These are phyloP conservation scores for Melanotaenia duboulayi DNA, from an alignment of 2,113 vertebrate species.

Conservation along the genomic window DNA sequence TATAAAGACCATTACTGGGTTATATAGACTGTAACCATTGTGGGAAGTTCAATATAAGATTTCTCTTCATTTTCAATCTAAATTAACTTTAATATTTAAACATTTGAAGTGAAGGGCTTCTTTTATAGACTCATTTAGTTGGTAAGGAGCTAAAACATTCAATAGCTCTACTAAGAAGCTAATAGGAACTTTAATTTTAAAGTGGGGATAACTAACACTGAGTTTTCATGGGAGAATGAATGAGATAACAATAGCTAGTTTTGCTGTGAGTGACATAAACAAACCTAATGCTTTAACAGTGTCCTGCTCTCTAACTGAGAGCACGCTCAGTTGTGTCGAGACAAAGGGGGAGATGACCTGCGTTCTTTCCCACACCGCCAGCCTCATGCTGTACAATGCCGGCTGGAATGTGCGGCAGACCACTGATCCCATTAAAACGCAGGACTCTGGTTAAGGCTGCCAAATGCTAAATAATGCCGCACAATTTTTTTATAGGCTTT, in stretches of 20 bases:
- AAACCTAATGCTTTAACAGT: neutral
- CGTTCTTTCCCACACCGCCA: conserved; percentile 57
- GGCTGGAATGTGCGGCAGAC: conserved; percentile 34
- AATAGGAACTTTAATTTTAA: neutral
- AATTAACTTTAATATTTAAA: conserved; percentile 12
- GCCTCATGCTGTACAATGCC: conserved; percentile 2
- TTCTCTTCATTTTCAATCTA: conserved; percentile 17
- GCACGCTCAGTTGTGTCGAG: conserved; percentile 10
- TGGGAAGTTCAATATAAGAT: neutral
- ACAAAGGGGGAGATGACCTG: conserved; percentile 56
- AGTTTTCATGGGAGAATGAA: conserved; percentile 47
- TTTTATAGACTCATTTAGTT: neutral
- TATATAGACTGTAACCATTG: neutral
- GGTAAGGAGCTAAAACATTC: neutral
- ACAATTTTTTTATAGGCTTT: conserved; percentile 39
- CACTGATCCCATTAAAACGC: conserved; percentile 6
- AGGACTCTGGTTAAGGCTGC: neutral
- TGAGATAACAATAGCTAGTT: neutral
- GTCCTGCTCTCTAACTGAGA: conserved; percentile 27
- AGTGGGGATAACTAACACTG: neutral
- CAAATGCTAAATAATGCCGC: conserved; percentile 5
- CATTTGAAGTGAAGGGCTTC: neutral
- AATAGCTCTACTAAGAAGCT: neutral
- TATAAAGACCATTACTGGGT: conserved; percentile 2
- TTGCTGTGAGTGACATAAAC: conserved; percentile 7